A percentile compares a stretch with the other conserved stretches of the same genome.
Conservation (phyloP, 2,888 invertebrate species). For the Barypeithes pellucidus region DNA sequence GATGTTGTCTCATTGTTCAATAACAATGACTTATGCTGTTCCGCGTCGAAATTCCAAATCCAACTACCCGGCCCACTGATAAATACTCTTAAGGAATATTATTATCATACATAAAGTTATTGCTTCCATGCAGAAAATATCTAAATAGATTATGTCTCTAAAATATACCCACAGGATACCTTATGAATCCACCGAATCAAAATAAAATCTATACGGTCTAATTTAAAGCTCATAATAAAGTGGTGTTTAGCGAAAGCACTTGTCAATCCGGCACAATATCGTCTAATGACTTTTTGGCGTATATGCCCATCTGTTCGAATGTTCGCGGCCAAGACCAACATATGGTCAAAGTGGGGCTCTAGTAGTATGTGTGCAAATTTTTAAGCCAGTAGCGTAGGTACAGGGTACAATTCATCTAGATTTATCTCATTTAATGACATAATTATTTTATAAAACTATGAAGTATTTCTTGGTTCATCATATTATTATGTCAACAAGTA, state of each 20-base stretch:
- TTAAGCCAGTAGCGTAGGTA: conserved; percentile 43
- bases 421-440: too few species aligned
- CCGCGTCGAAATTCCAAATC: too few species aligned
- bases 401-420: too few species aligned
- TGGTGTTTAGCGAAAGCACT: conserved; percentile 66
- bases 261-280: conserved; percentile 69
- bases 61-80: too few species aligned
- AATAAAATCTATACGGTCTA: conserved; percentile 47
- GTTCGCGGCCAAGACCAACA: conserved; percentile 70
- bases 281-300: conserved; percentile 72
- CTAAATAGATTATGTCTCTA: neutral
- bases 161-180: neutral
- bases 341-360: conserved; percentile 67
- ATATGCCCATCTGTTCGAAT: conserved; percentile 71
- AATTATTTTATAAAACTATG: too few species aligned
- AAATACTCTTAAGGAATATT: too few species aligned
- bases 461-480: too few species aligned
- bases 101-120: too few species aligned
- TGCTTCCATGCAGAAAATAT: neutral
- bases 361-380: conserved; percentile 50
- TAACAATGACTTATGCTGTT: too few species aligned
- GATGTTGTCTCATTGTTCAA: too few species aligned
- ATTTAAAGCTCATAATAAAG: conserved; percentile 60
- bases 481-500: too few species aligned
- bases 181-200: neutral